Conservation (phyloP, 2,797 vertebrate genomes). For the Macroramphosus scolopax region DNA sequence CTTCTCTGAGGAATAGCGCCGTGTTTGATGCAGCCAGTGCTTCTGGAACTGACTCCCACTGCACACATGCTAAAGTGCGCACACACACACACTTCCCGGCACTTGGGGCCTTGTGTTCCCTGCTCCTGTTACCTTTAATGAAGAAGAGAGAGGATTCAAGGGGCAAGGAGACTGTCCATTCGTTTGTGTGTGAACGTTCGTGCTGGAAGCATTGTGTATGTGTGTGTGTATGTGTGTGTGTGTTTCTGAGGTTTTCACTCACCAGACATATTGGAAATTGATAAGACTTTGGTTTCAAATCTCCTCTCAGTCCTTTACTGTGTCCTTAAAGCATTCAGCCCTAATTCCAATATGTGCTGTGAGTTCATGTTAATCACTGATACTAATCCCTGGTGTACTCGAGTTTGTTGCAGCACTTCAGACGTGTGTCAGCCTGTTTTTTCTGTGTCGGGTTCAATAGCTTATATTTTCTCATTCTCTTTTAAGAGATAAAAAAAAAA, state of each 20-base stretch:
- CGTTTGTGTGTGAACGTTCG: too few relatives aligned
- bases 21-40: conserved; percentile 69
- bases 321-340: conserved; percentile 26
- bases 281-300: conserved; percentile 34
- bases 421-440: conserved; percentile 18
- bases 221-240: conserved; percentile 5
- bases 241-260: conserved; percentile 20
- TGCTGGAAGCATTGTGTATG: too few relatives aligned
- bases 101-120: conserved; percentile 54
- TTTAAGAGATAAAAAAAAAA: conserved; percentile 21
- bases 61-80: conserved; percentile 32
- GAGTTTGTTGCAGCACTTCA: conserved; percentile 20
- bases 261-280: conserved; percentile 26
- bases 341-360: conserved; percentile 11
- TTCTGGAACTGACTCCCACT: conserved; percentile 63
- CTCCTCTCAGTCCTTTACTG: conserved; percentile 4
- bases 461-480: conserved; percentile 37
- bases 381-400: conserved; percentile 11
- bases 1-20: conserved; percentile 60
- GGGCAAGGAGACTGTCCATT: conserved; percentile 26
- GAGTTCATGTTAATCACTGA: conserved; percentile 22
- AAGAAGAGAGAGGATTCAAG: conserved; percentile 52
- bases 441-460: conserved; percentile 11
- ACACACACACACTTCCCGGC: conserved; percentile 34
- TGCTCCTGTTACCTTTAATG: conserved; percentile 66